Conservation (phyloP, 2,888 invertebrate species). For the Heterodera filipjevi region DNA sequence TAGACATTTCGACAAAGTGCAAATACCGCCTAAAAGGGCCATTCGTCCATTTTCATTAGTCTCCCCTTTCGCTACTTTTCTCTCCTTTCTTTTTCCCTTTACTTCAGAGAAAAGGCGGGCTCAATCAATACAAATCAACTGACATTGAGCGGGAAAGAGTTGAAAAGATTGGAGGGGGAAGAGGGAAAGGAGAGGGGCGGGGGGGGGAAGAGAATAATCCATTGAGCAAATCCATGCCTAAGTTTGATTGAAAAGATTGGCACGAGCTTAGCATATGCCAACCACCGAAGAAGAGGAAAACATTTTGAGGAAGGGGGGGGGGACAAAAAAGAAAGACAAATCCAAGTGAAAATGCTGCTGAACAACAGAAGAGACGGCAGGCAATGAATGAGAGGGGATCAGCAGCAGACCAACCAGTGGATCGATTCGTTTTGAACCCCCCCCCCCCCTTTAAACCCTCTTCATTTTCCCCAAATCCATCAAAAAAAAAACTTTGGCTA, state of each 20-base stretch:
- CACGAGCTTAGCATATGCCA: background rate
- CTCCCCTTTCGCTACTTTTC: background rate
- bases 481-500: too few species aligned
- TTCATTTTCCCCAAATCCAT: background rate
- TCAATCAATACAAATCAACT: constrained; percentile 6
- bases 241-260: background rate
- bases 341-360: too few species aligned
- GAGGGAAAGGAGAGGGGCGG: background rate
- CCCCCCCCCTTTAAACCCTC: background rate
- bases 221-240: too few species aligned
- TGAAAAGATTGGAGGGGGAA: background rate
- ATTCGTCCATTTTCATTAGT: background rate
- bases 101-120: background rate
- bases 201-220: background rate
- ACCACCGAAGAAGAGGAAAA: background rate
- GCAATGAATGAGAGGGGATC: too few species aligned
- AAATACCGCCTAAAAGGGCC: background rate
- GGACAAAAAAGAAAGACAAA: too few species aligned
- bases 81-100: background rate
- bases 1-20: too few species aligned
- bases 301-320: too few species aligned
- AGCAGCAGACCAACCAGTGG: too few species aligned
- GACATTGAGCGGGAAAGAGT: background rate
- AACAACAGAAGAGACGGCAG: too few species aligned
- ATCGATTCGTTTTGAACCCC: background rate